phyloP scores from a whole-genome alignment of 1,140 invertebrate species.

The Ceratitis capitata region DNA sequence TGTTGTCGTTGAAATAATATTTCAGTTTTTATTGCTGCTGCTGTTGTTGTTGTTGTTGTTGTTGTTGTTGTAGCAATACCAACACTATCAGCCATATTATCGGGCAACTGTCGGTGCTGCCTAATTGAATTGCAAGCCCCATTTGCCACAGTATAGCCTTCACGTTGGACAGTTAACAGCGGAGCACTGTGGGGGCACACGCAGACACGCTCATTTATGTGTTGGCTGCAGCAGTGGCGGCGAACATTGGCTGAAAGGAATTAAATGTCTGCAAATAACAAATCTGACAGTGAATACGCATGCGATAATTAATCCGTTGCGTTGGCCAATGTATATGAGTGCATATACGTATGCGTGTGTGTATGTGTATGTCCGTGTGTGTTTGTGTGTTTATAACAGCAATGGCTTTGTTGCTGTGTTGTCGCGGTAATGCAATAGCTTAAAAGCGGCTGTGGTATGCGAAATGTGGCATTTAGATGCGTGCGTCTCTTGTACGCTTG shows the following conservation, averaged over 20 bases:
- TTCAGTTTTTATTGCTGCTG: too few relatives aligned
- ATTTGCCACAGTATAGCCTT: neutral
- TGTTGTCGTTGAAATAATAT: neutral
- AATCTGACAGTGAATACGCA: conserved; percentile 46
- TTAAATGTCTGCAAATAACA: conserved; percentile 34
- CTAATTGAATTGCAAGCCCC: conserved; percentile 35
- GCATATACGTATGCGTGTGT: too few relatives aligned
- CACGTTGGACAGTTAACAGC: too few relatives aligned
- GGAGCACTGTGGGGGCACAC: too few relatives aligned
- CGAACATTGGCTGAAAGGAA: conserved; percentile 38
- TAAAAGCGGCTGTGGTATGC: neutral
- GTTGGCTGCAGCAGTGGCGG: neutral
- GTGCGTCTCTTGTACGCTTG: neutral
- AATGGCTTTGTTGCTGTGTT: neutral
- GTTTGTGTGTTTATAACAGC: neutral
- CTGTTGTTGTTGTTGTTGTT: neutral
- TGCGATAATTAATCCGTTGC: conserved; percentile 47
- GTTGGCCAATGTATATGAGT: neutral
- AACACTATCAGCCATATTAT: conserved; percentile 13
- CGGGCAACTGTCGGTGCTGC: conserved; percentile 10
- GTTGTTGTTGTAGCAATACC: neutral
- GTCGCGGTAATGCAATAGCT: neutral
- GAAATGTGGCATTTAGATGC: neutral
- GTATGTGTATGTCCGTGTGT: too few relatives aligned
- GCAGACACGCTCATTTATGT: too few relatives aligned